These are phyloP conservation scores for Hydrocynus forskahlii DNA, from an alignment of 2,797 vertebrate species.

Conservation along the genomic window DNA sequence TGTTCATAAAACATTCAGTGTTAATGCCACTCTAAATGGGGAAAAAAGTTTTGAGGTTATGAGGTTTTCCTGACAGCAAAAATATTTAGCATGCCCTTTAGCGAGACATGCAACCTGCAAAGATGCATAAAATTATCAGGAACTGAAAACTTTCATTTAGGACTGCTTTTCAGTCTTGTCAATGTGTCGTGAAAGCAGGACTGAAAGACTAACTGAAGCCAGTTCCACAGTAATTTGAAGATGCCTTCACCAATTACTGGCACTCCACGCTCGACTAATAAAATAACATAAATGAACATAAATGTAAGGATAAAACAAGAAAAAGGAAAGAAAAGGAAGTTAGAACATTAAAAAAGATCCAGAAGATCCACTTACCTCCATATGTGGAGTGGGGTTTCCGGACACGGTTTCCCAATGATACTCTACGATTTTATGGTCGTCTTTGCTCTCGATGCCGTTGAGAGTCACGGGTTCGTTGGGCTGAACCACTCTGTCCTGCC, in stretches of 20 bases:
- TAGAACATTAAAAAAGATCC: too few relatives aligned
- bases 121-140: neutral
- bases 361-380: conserved; percentile 75
- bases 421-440: conserved; percentile 72
- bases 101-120: neutral
- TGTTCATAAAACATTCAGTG: neutral
- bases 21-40: neutral
- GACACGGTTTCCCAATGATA: conserved; percentile 82
- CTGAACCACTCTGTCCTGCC: conserved; percentile 85
- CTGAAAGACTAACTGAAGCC: neutral
- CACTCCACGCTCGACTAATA: neutral
- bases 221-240: neutral
- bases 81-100: neutral
- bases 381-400: conserved; percentile 62
- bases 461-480: conserved; percentile 81
- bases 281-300: too few relatives aligned
- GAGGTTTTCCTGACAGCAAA: neutral
- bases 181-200: neutral
- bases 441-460: conserved; percentile 80
- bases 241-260: neutral
- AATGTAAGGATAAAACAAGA: too few relatives aligned
- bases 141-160: neutral
- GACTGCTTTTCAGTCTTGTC: neutral
- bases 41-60: neutral
- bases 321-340: too few relatives aligned